Evolutionary conservation across 2,888 invertebrate species (phyloP).

Genomic region (Netelia fuscicornis): DNA sequence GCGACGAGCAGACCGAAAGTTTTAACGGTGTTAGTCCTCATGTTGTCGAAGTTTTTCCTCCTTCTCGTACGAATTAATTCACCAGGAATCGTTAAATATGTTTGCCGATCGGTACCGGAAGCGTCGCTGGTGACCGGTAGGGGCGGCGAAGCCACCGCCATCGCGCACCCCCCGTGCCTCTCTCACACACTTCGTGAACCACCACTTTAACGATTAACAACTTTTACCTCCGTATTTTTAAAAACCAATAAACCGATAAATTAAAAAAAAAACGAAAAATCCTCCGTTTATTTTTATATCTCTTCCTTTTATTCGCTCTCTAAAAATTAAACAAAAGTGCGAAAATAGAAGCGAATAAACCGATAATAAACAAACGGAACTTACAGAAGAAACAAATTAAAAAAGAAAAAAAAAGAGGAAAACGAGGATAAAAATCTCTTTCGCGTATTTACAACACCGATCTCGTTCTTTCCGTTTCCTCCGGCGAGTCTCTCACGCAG

Average conservation of each 20-base stretch:
- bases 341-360: no score
- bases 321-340: no score
- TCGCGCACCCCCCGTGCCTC: conserved; percentile 77
- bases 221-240: conserved; percentile 22
- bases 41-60: conserved; percentile 37
- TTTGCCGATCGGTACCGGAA: conserved; percentile 71
- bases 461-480: background rate
- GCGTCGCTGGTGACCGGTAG: conserved; percentile 78
- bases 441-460: background rate
- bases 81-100: conserved; percentile 18
- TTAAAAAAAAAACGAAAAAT: background rate
- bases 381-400: background rate
- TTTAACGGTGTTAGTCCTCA: conserved; percentile 41
- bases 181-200: conserved; percentile 69
- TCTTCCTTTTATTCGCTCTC: no score
- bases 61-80: conserved; percentile 33
- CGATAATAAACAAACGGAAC: no score
- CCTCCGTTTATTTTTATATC: background rate
- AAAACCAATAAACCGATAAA: conserved; percentile 13
- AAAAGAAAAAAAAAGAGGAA: conserved; percentile 5
- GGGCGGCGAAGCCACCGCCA: conserved; percentile 81
- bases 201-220: conserved; percentile 18
- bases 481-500: background rate
- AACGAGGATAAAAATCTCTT: conserved; percentile 3
- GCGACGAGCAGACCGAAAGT: conserved; percentile 59